These are phyloP conservation scores for Zootoca vivipara DNA, from an alignment of 2,113 vertebrate species.

Conservation along the genomic window DNA sequence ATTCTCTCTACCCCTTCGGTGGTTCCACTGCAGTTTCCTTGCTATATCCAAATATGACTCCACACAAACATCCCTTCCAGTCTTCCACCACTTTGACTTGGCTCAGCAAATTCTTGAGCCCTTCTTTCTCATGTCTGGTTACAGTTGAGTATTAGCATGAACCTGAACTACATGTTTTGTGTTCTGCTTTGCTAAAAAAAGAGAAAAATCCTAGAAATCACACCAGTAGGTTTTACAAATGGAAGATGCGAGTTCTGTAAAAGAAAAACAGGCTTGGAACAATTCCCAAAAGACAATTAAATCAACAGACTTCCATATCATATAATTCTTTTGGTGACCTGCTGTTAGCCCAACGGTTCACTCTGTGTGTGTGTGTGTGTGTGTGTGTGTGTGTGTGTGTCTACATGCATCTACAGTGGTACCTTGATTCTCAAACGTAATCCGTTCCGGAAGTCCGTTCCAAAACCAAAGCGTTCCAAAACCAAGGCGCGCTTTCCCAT, in stretches of 20 bases:
- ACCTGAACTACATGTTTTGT: background rate
- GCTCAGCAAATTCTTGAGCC: background rate
- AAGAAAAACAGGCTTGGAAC: background rate
- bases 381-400: too few species aligned
- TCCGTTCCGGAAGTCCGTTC: too few species aligned
- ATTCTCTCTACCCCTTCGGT: background rate
- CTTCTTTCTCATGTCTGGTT: background rate
- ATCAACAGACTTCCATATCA: background rate
- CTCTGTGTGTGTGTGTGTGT: background rate
- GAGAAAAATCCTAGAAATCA: background rate
- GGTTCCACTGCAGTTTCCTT: background rate
- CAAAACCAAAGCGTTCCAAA: too few species aligned
- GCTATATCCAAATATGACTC: constrained; percentile 1
- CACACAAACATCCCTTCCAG: background rate
- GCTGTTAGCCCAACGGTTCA: background rate
- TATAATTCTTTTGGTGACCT: too few species aligned
- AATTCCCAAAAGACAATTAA: background rate
- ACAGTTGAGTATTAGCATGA: background rate
- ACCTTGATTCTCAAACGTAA: too few species aligned
- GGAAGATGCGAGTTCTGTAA: background rate
- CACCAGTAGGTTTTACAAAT: background rate
- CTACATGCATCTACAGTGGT: too few species aligned
- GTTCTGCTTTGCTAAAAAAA: background rate
- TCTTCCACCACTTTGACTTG: background rate
- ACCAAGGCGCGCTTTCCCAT: too few species aligned